phyloP scores from a whole-genome alignment of 1,140 invertebrate species.

The Neodiprion virginianus region DNA sequence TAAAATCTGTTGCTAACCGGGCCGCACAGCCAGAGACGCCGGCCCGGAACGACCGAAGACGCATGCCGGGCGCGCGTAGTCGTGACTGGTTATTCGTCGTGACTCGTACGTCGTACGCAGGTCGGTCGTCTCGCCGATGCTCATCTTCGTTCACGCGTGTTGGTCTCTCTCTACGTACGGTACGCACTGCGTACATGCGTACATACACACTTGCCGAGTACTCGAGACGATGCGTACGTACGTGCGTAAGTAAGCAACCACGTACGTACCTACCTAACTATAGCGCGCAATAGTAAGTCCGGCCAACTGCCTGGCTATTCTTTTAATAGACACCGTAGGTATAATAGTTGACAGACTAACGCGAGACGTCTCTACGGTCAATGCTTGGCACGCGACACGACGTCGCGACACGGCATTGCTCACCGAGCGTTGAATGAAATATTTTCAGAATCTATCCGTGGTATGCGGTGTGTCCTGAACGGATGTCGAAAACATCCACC shows the following conservation, averaged over 20 bases:
- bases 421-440: constrained; percentile 42
- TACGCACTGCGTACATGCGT: no score
- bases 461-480: background rate
- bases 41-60: constrained; percentile 5
- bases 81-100: background rate
- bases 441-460: constrained; percentile 31
- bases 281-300: constrained; percentile 6
- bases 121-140: background rate
- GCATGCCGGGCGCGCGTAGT: background rate
- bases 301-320: constrained; percentile 24
- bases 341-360: constrained; percentile 45
- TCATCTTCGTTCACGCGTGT: background rate
- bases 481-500: background rate
- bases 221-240: no score
- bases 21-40: constrained; percentile 23
- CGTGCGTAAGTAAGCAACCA: no score
- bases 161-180: constrained; percentile 13
- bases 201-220: constrained; percentile 1
- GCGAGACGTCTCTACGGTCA: constrained; percentile 49
- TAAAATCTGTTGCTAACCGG: constrained; percentile 58
- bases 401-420: constrained; percentile 18
- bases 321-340: constrained; percentile 42
- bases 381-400: constrained; percentile 41
- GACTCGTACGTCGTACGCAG: background rate
- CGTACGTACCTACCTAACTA: background rate